phyloP scores from a whole-genome alignment of 2,113 vertebrate species.

The Oryzias melastigma region DNA sequence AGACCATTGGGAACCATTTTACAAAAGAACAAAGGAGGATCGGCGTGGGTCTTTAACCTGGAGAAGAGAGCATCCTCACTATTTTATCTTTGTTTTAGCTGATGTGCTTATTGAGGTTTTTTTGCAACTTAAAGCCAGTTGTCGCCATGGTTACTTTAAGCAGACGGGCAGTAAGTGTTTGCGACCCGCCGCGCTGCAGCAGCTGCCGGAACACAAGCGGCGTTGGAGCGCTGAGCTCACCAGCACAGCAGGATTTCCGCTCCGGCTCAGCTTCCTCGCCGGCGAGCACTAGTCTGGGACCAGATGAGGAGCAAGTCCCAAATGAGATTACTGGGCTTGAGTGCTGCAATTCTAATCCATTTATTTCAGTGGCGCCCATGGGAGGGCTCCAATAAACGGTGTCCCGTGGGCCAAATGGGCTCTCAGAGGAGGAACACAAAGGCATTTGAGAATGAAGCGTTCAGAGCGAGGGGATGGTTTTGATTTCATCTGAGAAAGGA shows the following conservation, averaged over 20 bases:
- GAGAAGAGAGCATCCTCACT: too few relatives aligned
- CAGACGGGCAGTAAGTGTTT: too few relatives aligned
- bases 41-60: too few relatives aligned
- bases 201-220: too few relatives aligned
- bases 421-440: neutral
- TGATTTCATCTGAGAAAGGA: neutral
- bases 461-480: neutral
- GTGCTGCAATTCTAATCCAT: conserved; percentile 62
- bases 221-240: too few relatives aligned
- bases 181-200: too few relatives aligned
- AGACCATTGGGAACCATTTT: too few relatives aligned
- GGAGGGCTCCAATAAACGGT: conserved; percentile 44
- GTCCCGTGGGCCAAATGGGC: conserved; percentile 10
- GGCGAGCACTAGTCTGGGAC: conserved; percentile 21
- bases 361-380: conserved; percentile 46
- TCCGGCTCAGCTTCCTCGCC: conserved; percentile 4
- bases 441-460: neutral
- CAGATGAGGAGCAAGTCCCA: conserved; percentile 41
- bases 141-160: too few relatives aligned
- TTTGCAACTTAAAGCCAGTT: too few relatives aligned
- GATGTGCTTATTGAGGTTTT: too few relatives aligned
- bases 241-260: neutral
- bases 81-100: too few relatives aligned
- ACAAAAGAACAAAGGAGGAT: too few relatives aligned
- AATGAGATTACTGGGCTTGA: conserved; percentile 64